phyloP scores from a whole-genome alignment of 2,797 vertebrate species.

The Anolis apletophallus region DNA sequence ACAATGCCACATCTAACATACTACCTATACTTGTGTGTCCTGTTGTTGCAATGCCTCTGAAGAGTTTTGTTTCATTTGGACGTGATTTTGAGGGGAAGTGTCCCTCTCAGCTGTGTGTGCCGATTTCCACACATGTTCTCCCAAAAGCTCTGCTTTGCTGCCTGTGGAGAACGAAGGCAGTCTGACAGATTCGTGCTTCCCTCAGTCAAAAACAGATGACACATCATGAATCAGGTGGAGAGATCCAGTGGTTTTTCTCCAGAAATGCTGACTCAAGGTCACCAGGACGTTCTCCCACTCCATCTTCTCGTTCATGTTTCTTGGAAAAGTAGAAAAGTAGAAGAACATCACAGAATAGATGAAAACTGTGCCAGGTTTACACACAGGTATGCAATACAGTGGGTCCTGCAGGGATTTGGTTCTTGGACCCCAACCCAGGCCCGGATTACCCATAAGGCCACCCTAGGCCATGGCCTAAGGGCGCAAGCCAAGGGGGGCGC shows the following conservation, averaged over 20 bases:
- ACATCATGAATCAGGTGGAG: not conserved
- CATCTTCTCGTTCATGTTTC: slow-evolving; percentile 19
- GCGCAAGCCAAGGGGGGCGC: too few relatives aligned
- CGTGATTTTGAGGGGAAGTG: fast-evolving
- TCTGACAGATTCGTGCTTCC: fast-evolving
- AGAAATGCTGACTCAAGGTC: not conserved
- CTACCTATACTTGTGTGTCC: not conserved
- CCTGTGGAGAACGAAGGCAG: not conserved
- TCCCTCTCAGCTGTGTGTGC: not conserved
- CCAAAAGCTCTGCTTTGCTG: not conserved
- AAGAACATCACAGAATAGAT: too few relatives aligned
- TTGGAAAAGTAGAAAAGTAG: not conserved
- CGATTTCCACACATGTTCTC: not conserved
- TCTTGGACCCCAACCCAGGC: too few relatives aligned
- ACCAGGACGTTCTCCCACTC: fast-evolving
- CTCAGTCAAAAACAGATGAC: not conserved
- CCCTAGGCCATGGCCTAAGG: too few relatives aligned
- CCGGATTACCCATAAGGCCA: too few relatives aligned
- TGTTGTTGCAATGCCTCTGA: too few relatives aligned
- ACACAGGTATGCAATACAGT: too few relatives aligned
- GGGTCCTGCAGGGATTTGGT: too few relatives aligned
- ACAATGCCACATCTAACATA: not conserved
- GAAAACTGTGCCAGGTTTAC: not conserved
- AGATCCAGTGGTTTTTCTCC: not conserved
- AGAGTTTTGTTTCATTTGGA: not conserved